Evolutionary conservation across 2,888 invertebrate species (phyloP).

Genomic region (Lacanobia oleracea): DNA sequence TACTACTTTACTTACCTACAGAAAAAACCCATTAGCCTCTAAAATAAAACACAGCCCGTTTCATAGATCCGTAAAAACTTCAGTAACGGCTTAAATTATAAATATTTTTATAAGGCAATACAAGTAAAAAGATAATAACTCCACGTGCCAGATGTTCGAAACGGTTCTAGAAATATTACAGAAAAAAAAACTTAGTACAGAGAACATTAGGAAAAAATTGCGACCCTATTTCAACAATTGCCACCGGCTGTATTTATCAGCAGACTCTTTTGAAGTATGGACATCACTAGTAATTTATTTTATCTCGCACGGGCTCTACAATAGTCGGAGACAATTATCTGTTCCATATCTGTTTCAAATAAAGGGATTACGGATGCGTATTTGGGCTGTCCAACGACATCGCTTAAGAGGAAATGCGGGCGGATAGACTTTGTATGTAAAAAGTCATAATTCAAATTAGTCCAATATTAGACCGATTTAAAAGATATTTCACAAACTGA

Average conservation of each 20-base stretch:
- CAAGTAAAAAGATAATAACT: constrained; percentile 38
- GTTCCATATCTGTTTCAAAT: too few relatives aligned
- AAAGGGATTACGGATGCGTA: too few relatives aligned
- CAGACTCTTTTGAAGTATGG: background rate
- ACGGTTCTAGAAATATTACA: constrained; percentile 35
- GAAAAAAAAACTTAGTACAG: constrained; percentile 11
- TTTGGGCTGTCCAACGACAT: too few relatives aligned
- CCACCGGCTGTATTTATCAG: background rate
- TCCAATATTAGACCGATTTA: too few relatives aligned
- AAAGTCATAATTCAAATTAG: too few relatives aligned
- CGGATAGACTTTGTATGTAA: too few relatives aligned
- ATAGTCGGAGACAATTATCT: too few relatives aligned
- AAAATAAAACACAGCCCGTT: constrained; percentile 29
- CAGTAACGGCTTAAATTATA: constrained; percentile 26
- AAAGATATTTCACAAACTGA: too few relatives aligned
- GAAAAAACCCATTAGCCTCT: constrained; percentile 25
- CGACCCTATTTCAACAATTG: constrained; percentile 3
- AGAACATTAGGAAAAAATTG: constrained; percentile 16
- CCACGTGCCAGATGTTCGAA: constrained; percentile 42
- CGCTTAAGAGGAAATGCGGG: too few relatives aligned
- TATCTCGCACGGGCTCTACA: background rate
- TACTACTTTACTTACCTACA: constrained; percentile 12
- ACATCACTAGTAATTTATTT: background rate
- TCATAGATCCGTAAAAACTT: constrained; percentile 36
- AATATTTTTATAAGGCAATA: constrained; percentile 41